Percentiles rank a stretch among this genome's conserved stretches.
phyloP scores from a whole-genome alignment of 2,888 invertebrate species.

The Zhengitettix transpicula region DNA sequence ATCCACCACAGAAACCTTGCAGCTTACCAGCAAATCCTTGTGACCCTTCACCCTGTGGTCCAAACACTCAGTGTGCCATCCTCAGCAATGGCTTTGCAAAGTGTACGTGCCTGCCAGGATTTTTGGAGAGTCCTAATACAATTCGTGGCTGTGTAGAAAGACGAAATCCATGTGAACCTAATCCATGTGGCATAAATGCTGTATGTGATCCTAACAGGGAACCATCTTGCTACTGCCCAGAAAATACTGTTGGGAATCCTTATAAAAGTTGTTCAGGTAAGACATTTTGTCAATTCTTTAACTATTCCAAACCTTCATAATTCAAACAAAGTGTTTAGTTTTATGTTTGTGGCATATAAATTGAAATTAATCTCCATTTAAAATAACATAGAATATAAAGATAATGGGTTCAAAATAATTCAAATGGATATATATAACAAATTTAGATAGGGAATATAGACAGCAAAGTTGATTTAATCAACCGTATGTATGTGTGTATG shows the following conservation, averaged over 20 bases:
- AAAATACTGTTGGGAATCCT: conserved; percentile 65
- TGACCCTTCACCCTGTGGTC: conserved; percentile 72
- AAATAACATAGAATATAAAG: no score
- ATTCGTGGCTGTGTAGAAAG: conserved; percentile 69
- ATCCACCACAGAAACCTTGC: conserved; percentile 57
- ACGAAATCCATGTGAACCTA: conserved; percentile 66
- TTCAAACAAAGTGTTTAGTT: no score
- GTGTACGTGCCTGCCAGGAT: conserved; percentile 71
- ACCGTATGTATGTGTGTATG: no score
- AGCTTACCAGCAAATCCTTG: conserved; percentile 61
- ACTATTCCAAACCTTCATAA: background rate
- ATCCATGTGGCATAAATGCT: conserved; percentile 62
- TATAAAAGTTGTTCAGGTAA: conserved; percentile 51
- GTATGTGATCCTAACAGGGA: conserved; percentile 60
- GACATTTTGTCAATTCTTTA: background rate
- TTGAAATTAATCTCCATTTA: no score
- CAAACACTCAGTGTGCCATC: conserved; percentile 69
- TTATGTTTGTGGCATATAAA: no score
- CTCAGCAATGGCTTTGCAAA: conserved; percentile 66
- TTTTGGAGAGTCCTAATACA: conserved; percentile 73
- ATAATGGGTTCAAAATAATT: no score
- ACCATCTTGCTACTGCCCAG: conserved; percentile 77
- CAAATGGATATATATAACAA: no score
- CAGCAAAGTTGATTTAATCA: no score
- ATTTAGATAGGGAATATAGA: no score